Percentiles rank a stretch among this genome's conserved stretches.
These are phyloP conservation scores for Probosciger aterrimus DNA, from an alignment of 2,113 vertebrate species.

Conservation along the genomic window DNA sequence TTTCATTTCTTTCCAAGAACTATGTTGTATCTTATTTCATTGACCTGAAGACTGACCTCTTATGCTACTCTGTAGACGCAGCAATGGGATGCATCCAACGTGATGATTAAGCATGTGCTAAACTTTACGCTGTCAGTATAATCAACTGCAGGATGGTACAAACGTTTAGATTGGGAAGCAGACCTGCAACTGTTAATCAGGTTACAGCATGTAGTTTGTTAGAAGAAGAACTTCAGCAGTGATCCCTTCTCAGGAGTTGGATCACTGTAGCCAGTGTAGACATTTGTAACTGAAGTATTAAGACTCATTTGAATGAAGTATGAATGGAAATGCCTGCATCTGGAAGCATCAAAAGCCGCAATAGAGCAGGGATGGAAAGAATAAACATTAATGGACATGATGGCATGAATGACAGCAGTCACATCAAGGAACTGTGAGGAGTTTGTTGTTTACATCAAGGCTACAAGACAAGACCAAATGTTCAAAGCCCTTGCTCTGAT, in stretches of 20 bases:
- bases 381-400: background rate
- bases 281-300: background rate
- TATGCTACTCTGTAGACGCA: background rate
- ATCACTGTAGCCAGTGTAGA: background rate
- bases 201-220: background rate
- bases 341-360: background rate
- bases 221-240: background rate
- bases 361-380: background rate
- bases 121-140: background rate
- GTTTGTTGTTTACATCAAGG: background rate
- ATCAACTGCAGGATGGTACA: background rate
- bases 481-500: background rate
- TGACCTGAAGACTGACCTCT: background rate
- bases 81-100: background rate
- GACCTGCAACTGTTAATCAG: background rate
- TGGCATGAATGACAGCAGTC: rapidly evolving
- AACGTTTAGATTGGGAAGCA: background rate
- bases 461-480: background rate
- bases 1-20: slow-evolving; percentile 46
- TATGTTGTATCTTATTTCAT: background rate
- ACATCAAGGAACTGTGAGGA: background rate
- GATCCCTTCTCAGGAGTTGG: background rate
- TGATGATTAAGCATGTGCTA: background rate
- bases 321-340: background rate
- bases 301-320: background rate